Percentiles rank a stretch among this genome's conserved stretches.
Conservation (phyloP, 1,140 invertebrate genomes). For the Chironomus striatipennis region DNA sequence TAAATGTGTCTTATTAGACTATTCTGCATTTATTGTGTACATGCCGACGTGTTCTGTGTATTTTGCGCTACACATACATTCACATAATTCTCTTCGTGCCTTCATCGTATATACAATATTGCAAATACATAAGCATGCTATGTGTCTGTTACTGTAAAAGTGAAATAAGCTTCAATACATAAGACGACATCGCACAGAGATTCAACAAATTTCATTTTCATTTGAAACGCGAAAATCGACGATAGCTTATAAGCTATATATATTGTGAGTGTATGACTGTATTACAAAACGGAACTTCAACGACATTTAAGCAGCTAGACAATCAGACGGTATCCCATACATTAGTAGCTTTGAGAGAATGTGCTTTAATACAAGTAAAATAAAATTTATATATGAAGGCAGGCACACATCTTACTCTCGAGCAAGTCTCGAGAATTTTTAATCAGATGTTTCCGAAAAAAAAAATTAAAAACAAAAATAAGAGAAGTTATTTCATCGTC, state of each 20-base stretch:
- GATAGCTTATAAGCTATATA: not conserved
- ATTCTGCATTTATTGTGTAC: not conserved
- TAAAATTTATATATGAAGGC: not conserved
- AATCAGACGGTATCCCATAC: not conserved
- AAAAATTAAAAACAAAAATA: conserved; percentile 6
- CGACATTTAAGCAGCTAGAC: not conserved
- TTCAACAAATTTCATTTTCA: conserved; percentile 14
- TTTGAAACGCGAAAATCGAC: not conserved
- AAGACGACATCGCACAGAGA: not conserved
- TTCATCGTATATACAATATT: not conserved
- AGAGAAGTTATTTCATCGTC: conserved; percentile 18
- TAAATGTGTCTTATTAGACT: not conserved
- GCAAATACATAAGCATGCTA: no score
- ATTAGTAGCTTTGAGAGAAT: not conserved
- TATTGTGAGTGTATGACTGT: no score
- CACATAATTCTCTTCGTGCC: not conserved
- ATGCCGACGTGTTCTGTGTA: not conserved
- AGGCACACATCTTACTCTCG: no score
- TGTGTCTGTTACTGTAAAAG: not conserved
- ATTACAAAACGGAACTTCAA: conserved; percentile 1
- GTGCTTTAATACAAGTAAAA: not conserved
- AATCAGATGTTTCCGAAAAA: conserved; percentile 23
- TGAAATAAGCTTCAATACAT: not conserved
- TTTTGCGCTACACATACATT: not conserved
- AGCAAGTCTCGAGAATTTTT: conserved; percentile 16